Evolutionary conservation across 2,888 invertebrate genomes (phyloP).

Genomic region (Sminthurides aquaticus): DNA sequence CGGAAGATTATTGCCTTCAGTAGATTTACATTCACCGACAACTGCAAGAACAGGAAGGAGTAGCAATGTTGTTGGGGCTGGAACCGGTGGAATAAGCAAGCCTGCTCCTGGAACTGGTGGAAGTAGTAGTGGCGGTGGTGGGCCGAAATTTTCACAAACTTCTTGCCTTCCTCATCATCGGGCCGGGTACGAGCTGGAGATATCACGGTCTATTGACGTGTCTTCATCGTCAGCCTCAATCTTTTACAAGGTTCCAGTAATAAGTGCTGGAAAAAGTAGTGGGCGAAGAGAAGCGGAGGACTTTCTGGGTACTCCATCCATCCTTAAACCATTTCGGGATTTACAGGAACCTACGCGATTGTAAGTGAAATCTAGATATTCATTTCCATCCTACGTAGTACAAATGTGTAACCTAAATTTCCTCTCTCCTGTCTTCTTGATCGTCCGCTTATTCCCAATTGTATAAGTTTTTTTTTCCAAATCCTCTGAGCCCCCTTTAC

Average conservation of each 20-base stretch:
- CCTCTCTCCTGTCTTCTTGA: too few species aligned
- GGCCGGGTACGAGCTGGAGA: constrained; percentile 13
- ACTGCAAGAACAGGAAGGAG: neutral
- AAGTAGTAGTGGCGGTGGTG: neutral
- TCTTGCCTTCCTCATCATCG: neutral
- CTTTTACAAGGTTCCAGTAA: constrained; percentile 34
- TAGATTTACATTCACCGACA: neutral
- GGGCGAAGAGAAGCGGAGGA: constrained; percentile 15
- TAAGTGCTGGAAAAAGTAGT: neutral
- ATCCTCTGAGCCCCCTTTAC: too few species aligned
- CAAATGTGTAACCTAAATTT: too few species aligned
- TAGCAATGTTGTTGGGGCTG: neutral
- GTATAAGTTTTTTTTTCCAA: too few species aligned
- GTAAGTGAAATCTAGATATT: constrained; percentile 26
- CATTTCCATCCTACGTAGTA: neutral
- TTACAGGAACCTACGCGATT: constrained; percentile 38
- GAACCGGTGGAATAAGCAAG: too few species aligned
- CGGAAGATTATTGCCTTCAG: neutral
- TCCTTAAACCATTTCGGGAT: constrained; percentile 40
- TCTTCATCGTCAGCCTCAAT: constrained; percentile 30
- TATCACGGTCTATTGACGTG: constrained; percentile 19
- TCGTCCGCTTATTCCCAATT: too few species aligned
- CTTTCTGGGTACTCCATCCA: constrained; percentile 36
- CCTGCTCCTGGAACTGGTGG: neutral
- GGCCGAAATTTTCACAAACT: neutral